Percentiles rank a stretch among this genome's conserved stretches.
Conservation (phyloP, 2,888 invertebrate species). For the Griposia aprilina region DNA sequence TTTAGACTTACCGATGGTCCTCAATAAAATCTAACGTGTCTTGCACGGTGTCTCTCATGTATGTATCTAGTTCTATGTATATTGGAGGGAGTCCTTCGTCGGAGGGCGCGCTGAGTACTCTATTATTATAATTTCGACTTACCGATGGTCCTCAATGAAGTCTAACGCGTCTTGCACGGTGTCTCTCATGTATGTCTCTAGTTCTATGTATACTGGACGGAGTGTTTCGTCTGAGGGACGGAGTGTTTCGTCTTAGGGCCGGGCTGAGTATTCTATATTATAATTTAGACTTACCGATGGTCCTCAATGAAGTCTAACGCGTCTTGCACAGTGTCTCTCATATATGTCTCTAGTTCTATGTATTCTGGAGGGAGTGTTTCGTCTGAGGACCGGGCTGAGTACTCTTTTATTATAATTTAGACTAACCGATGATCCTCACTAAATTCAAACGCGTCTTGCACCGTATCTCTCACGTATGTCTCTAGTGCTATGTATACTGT, state of each 20-base stretch:
- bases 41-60: constrained; percentile 88
- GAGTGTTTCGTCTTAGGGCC: constrained; percentile 35
- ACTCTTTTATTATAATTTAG: constrained; percentile 89
- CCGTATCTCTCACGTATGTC: constrained; percentile 86
- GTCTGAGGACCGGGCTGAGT: constrained; percentile 72
- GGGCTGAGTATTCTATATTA: constrained; percentile 90
- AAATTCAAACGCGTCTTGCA: constrained; percentile 91
- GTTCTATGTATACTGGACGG: constrained; percentile 70
- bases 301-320: constrained; percentile 93
- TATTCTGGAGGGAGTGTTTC: constrained; percentile 70
- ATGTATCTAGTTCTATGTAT: constrained; percentile 77
- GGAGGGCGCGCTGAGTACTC: constrained; percentile 85
- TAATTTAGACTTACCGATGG: constrained; percentile 91
- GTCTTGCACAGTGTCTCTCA: constrained; percentile 89
- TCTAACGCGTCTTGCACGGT: constrained; percentile 89
- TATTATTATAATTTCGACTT: constrained; percentile 87
- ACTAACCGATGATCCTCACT: constrained; percentile 92
- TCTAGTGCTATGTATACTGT: constrained; percentile 77
- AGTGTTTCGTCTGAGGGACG: constrained; percentile 53
- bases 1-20: constrained; percentile 93
- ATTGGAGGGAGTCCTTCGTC: constrained; percentile 60
- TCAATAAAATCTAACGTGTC: constrained; percentile 92
- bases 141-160: constrained; percentile 95
- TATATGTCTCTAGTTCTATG: constrained; percentile 77
- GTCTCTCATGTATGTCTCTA: constrained; percentile 87